Evolutionary conservation across 2,113 vertebrate genomes (phyloP).

Genomic region (Bostrychus sinensis): DNA sequence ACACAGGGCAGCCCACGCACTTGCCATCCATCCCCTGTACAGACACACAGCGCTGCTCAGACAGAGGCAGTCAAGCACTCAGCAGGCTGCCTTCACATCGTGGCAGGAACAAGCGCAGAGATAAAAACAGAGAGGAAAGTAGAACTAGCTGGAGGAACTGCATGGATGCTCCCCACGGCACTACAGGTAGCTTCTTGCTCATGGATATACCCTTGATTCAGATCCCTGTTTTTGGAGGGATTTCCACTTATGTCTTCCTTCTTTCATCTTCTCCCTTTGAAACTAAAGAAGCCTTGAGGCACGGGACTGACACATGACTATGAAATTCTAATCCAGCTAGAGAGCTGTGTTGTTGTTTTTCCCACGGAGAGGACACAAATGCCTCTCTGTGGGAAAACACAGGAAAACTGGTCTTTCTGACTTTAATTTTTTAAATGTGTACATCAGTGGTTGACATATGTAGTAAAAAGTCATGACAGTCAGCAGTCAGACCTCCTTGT

Average conservation of each 20-base stretch:
- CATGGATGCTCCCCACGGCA: slow-evolving; percentile 35
- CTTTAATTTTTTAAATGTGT: too few species aligned
- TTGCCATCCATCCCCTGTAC: slow-evolving; percentile 23
- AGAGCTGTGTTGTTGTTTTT: slow-evolving; percentile 17
- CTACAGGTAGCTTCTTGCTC: slow-evolving; percentile 47
- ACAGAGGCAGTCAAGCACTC: slow-evolving; percentile 65
- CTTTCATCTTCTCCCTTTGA: slow-evolving; percentile 55
- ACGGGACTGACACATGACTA: slow-evolving; percentile 36
- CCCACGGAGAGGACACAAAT: slow-evolving; percentile 23
- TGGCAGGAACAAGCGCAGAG: slow-evolving; percentile 35
- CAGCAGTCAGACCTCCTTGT: too few species aligned
- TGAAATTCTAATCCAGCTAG: slow-evolving; percentile 32
- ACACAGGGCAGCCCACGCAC: slow-evolving; percentile 22
- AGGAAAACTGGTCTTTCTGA: not conserved
- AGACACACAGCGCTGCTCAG: slow-evolving; percentile 26
- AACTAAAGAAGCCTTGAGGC: slow-evolving; percentile 51
- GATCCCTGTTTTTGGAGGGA: slow-evolving; percentile 53
- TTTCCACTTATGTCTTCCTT: slow-evolving; percentile 39
- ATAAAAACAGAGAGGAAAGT: slow-evolving; percentile 50
- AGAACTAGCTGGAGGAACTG: slow-evolving; percentile 33
- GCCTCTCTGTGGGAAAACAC: not conserved
- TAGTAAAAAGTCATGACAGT: too few species aligned
- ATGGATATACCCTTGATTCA: slow-evolving; percentile 50
- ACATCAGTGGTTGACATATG: too few species aligned
- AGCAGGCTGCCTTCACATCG: slow-evolving; percentile 62